Percentiles rank a stretch among this genome's conserved stretches.
Evolutionary conservation across 2,797 vertebrate genomes (phyloP).

Genomic region (Gallirallus australis): DNA sequence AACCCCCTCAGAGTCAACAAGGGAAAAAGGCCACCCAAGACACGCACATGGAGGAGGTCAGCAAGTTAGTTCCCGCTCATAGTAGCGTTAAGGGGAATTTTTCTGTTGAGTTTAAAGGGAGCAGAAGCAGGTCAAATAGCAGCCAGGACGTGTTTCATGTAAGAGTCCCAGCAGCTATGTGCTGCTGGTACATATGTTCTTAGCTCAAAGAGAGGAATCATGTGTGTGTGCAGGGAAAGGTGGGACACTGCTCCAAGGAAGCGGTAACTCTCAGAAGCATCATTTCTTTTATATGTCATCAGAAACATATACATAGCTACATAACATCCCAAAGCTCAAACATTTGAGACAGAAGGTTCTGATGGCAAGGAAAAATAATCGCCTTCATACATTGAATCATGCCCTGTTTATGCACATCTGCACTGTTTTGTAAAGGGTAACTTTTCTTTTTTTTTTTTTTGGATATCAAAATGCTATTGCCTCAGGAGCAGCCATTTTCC

Average conservation of each 20-base stretch:
- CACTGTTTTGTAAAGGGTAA: background rate
- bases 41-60: background rate
- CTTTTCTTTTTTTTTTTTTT: background rate
- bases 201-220: background rate
- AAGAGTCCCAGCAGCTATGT: background rate
- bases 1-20: background rate
- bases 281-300: background rate
- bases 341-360: background rate
- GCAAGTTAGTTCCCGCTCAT: conserved; percentile 13
- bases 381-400: background rate
- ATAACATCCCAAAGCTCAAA: background rate
- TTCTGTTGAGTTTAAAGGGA: conserved; percentile 40
- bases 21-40: conserved; percentile 25
- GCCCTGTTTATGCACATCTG: background rate
- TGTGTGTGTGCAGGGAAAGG: background rate
- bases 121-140: conserved; percentile 28
- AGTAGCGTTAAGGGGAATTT: conserved; percentile 46
- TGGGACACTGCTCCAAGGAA: background rate
- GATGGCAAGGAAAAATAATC: background rate
- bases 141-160: background rate
- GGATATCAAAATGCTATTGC: conserved; percentile 18
- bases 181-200: background rate
- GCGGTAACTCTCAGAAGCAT: background rate
- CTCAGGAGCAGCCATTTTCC: background rate
- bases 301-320: background rate